phyloP scores from a whole-genome alignment of 30 jellyfish, hydroid and myxozoan species.

The Nemopilema nomurai region DNA sequence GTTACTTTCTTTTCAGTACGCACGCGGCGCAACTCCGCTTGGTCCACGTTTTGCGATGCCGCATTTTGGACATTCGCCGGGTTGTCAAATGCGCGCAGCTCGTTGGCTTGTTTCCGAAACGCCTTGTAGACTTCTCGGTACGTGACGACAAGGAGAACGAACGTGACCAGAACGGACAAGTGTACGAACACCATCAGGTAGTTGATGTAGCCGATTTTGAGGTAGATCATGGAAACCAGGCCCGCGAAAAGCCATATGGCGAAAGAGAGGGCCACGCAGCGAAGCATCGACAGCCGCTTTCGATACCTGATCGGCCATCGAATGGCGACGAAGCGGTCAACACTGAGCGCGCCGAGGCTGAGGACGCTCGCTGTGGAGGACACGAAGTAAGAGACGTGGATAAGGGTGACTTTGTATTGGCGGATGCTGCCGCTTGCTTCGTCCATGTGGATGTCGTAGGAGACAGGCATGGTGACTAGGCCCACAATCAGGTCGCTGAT shows the following conservation, averaged over 20 bases:
- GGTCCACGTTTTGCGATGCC: background rate
- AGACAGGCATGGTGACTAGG: slow-evolving; percentile 67
- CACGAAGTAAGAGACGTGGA: slow-evolving; percentile 58
- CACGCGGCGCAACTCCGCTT: slow-evolving; percentile 35
- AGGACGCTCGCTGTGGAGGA: slow-evolving; percentile 72
- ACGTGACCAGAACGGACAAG: slow-evolving; percentile 44
- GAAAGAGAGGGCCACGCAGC: slow-evolving; percentile 39
- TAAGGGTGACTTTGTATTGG: slow-evolving; percentile 22
- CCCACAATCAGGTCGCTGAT: slow-evolving; percentile 75
- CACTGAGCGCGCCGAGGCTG: slow-evolving; percentile 67
- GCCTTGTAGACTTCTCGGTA: slow-evolving; percentile 60
- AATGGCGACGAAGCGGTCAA: slow-evolving; percentile 69
- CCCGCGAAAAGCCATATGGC: slow-evolving; percentile 56
- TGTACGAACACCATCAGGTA: slow-evolving; percentile 72
- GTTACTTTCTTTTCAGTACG: slow-evolving; percentile 77
- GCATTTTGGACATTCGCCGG: slow-evolving; percentile 4
- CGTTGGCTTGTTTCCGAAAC: slow-evolving; percentile 23
- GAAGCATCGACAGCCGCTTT: slow-evolving; percentile 29
- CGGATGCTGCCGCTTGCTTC: slow-evolving; percentile 60
- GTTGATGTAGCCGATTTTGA: slow-evolving; percentile 47
- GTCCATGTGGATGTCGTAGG: slow-evolving; percentile 46
- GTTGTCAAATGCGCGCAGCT: slow-evolving; percentile 14
- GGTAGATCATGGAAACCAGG: slow-evolving; percentile 48
- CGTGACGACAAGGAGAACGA: slow-evolving; percentile 39
- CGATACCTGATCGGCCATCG: slow-evolving; percentile 65